Base-by-base conservation (phyloP, 2,888 invertebrate genomes). In the Drosophila stalkeri region DNA sequence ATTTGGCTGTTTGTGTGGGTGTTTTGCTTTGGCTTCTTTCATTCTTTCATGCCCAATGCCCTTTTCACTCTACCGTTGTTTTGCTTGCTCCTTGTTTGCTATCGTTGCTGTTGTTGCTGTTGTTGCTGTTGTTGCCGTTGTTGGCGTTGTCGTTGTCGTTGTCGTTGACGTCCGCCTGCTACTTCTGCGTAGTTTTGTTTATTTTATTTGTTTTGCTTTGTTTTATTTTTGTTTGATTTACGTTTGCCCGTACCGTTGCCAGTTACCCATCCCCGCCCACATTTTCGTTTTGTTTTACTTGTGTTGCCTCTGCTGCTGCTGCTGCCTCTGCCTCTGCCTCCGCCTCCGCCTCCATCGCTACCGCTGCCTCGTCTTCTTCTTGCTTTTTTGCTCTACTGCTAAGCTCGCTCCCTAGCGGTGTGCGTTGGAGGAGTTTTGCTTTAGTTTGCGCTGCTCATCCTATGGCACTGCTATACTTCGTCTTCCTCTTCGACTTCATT, bases 131-230 rank as follows among this genome's bases (percentile, higher is more conserved):
- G 51, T 7, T 39, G 39, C 2, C 20, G 68, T 20, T 18, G 64
- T 41, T 18, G 65, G 31, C 5, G 37, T 5, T 14, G 52, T n/a
- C 47, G 62, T 71, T 60, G 61, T 67, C 59, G 72, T 85, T 67
- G 69, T 74, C 74, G 79, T 84, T 78, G 79, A 84, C 82, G 82
- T 83, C 85, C 80, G 84, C 84, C 80, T 75, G 79, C 81, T 76
- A 85, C 89, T 89, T 84, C 72, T 86, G 77, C 85, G 80, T 89
- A 87, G 89, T 89, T 85, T 81, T 89, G 85, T 85, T 89, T 84
- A 89, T 85, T 88, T 83, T 85, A 85, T 85, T 87, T 85, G 89
- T 89, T 85, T 89, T 83, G 84, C 87, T 84, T 87, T 84, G 88
- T 81, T 81, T 89, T 84, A 83, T 84, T 84, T 84, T 84, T 84